Evolutionary conservation across 2,888 invertebrate species (phyloP), one percentile per base, ranked within the genome.

Genomic region (Anagyrus pseudococci): DNA sequence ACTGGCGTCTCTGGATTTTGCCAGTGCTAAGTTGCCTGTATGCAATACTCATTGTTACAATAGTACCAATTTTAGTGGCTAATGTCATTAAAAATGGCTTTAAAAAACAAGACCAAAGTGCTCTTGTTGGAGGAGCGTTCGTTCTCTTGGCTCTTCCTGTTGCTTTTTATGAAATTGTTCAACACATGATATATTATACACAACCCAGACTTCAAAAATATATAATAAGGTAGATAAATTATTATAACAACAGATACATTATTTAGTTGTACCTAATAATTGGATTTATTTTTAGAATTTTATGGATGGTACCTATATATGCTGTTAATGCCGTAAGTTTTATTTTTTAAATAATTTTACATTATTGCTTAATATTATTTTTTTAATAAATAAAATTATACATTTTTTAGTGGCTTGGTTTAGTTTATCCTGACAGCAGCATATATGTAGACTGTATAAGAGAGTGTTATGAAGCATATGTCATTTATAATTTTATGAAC

Each of bases 281-380:
- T n/a, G n/a, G 2, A 33, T 29, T 50, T 2, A 33, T 19, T n/a
- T n/a, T 40, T 15, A 44, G 94, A 80, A 92, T 97, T 80, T 80
- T 97, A 71, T 96, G 96, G 96, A 97, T 97, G 97, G 96, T 97
- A 57, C 97, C 97, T 66, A 96, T 97, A 73, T 97, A 97, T 85
- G 94, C 96, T 43, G 82, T 94, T 8, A 96, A 97, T 87, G 95
- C 96, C 69, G 92, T 93, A 85, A 88, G 90, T 86, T 74, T 47
- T 33, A 61, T 20, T 43, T 25, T 37, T 56, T 26, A 17, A 22
- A n/a, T 41, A 48, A 50, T 54, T 48, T 54, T 52, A 23, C 20
- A 37, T n/a, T n/a, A 26, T 46, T 22, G 17, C 17, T 53, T 52
- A 49, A 62, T 55, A 49, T 53, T 58, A 52, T 22, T n/a, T 15